phyloP scores from a whole-genome alignment of 2,113 vertebrate species.

The Chloebia gouldiae region DNA sequence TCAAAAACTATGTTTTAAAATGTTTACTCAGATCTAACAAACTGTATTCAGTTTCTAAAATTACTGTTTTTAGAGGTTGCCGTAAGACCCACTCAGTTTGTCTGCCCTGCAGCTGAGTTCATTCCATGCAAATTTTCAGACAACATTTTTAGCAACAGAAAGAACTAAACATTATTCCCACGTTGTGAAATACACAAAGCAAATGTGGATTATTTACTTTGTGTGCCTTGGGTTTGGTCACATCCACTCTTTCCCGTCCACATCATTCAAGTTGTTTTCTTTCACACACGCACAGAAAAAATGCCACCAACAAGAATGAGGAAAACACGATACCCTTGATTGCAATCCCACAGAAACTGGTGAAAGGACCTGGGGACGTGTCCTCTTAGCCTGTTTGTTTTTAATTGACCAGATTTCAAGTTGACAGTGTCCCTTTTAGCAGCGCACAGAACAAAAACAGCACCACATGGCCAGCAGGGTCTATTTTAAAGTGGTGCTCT shows the following conservation, averaged over 20 bases:
- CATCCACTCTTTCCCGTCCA: not conserved
- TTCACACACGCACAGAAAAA: not conserved
- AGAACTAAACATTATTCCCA: not conserved
- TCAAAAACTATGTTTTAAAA: not conserved
- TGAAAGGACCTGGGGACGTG: not conserved
- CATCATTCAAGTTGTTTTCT: not conserved
- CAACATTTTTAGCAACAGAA: not conserved
- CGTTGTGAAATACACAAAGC: not conserved
- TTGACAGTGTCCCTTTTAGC: slow-evolving; percentile 39
- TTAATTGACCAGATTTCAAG: slow-evolving; percentile 27
- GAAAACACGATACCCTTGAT: not conserved
- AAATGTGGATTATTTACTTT: not conserved
- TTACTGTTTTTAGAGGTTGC: not conserved
- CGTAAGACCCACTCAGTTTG: not conserved
- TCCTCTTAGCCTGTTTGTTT: slow-evolving; percentile 12
- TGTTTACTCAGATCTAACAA: not conserved
- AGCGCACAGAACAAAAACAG: slow-evolving; percentile 5
- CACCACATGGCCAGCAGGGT: slow-evolving; percentile 39
- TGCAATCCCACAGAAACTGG: not conserved
- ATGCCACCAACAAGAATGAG: not conserved
- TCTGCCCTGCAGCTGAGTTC: not conserved
- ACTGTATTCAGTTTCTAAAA: not conserved
- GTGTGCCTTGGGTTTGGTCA: not conserved
- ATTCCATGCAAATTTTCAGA: not conserved
- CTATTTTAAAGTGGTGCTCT: slow-evolving; percentile 29